phyloP scores from a whole-genome alignment of 2,113 vertebrate genomes.

The Crotalus helleri region DNA sequence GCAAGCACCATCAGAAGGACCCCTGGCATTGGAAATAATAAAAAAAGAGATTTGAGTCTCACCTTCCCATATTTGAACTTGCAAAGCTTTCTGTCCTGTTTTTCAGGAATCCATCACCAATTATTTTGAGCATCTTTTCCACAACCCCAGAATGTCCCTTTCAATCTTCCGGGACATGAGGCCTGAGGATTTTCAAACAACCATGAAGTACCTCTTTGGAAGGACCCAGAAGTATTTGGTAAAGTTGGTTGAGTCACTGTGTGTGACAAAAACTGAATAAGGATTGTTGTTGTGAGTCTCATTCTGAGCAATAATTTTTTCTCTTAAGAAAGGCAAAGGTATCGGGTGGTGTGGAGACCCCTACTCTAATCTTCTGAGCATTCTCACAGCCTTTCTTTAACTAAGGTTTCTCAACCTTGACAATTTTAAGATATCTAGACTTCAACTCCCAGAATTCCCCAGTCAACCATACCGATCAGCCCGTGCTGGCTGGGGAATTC shows the following conservation, averaged over 20 bases:
- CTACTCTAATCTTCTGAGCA: not conserved
- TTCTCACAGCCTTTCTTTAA: not conserved
- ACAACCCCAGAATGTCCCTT: conserved; percentile 70
- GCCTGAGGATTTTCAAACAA: conserved; percentile 65
- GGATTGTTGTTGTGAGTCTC: not conserved
- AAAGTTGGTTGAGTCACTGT: not conserved
- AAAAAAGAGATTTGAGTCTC: not conserved
- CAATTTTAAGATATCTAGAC: not conserved
- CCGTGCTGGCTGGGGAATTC: not conserved
- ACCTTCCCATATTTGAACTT: not conserved
- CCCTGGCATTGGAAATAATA: not conserved
- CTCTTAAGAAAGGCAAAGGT: not conserved
- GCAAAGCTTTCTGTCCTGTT: not conserved
- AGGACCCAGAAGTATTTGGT: conserved; percentile 66
- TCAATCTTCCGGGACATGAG: conserved; percentile 65
- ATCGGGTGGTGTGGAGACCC: not conserved
- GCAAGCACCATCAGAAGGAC: not conserved
- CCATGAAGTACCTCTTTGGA: conserved; percentile 69
- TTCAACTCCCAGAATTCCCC: not conserved
- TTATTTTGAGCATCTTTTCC: conserved; percentile 64
- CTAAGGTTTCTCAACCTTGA: not conserved
- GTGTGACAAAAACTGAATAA: not conserved
- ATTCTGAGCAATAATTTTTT: not conserved
- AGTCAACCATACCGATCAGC: not conserved
- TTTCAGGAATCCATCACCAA: conserved; percentile 66